Evolutionary conservation across 2,113 vertebrate genomes (phyloP).

Genomic region (Drymodes brunneopygia): DNA sequence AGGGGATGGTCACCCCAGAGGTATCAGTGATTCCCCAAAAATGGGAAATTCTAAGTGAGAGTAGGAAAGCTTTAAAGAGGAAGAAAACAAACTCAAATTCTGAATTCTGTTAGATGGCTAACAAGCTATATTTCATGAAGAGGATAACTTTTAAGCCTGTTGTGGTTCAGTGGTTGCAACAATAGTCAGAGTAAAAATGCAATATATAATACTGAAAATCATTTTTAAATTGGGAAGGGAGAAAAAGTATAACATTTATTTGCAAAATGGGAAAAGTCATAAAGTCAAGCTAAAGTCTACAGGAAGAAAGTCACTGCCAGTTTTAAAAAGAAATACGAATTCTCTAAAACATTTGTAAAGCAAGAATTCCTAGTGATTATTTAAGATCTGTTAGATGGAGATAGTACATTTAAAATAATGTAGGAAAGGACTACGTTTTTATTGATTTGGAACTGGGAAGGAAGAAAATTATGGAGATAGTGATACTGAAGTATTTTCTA

Average conservation of each 20-base stretch:
- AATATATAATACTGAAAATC: background rate
- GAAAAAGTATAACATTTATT: background rate
- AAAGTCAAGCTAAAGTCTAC: background rate
- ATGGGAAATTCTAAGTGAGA: background rate
- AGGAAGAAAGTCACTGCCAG: background rate
- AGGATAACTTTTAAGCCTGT: background rate
- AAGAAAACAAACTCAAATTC: background rate
- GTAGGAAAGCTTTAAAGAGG: background rate
- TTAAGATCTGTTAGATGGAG: background rate
- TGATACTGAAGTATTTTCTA: background rate
- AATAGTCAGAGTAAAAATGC: background rate
- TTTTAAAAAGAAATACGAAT: background rate
- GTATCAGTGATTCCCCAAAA: background rate
- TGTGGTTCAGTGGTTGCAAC: background rate
- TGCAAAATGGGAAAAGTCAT: background rate
- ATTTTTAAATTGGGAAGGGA: background rate
- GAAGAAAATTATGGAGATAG: background rate
- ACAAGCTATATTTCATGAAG: background rate
- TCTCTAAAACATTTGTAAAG: background rate
- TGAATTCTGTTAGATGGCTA: background rate
- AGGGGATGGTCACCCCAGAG: background rate
- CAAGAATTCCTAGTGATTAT: background rate
- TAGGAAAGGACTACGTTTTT: background rate
- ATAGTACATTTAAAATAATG: background rate
- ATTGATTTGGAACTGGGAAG: background rate